A percentile compares a stretch with the other conserved stretches of the same genome.
Conservation (phyloP, 2,113 vertebrate species). For the Damaliscus lunatus region DNA sequence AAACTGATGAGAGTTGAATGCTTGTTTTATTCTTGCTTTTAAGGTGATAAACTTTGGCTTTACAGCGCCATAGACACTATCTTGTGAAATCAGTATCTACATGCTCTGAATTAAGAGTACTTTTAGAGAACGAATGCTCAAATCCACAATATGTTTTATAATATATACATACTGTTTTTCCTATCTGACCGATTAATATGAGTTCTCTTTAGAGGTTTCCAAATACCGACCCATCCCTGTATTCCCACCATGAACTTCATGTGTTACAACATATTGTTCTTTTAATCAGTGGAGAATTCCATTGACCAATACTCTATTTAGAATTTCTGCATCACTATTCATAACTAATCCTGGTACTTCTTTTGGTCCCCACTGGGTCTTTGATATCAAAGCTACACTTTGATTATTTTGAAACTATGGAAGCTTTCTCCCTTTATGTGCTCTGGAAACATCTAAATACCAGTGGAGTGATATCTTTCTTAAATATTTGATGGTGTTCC, state of each 20-base stretch:
- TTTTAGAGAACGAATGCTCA: background rate
- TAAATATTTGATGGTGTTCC: background rate
- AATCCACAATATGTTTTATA: background rate
- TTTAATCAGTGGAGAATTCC: background rate
- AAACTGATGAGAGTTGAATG: background rate
- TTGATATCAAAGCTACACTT: background rate
- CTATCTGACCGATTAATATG: background rate
- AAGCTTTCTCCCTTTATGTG: background rate
- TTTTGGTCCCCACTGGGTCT: background rate
- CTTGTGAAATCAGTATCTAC: background rate
- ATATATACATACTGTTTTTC: background rate
- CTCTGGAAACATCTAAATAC: background rate
- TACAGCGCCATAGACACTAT: background rate
- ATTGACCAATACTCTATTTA: background rate
- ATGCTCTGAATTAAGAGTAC: background rate
- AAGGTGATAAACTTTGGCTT: background rate
- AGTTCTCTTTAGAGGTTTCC: background rate
- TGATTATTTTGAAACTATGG: background rate
- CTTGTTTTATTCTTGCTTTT: background rate
- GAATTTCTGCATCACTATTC: background rate
- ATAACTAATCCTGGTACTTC: background rate
- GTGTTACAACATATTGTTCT: background rate
- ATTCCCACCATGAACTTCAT: background rate
- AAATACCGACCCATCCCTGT: background rate
- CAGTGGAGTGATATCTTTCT: background rate